Base-by-base conservation (phyloP, 2,113 vertebrate species). In the Nerophis ophidion region DNA sequence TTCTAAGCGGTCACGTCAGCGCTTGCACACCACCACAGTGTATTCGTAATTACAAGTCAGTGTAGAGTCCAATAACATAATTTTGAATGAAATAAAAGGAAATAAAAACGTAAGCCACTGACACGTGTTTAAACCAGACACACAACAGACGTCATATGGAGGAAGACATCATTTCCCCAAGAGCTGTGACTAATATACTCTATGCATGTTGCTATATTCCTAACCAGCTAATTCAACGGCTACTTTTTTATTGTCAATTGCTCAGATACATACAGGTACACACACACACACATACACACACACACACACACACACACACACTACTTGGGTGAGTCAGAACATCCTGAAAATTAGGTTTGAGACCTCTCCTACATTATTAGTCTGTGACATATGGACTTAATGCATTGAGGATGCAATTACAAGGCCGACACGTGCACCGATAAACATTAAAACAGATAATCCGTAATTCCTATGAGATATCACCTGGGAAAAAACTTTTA, bases 321-420 rank as follows among this genome's bases (percentile, higher is more conserved):
- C 40, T 44, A 44, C 0, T 55, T 8, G 17, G 55, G 60, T 81
- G 74, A 82, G 78, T 82, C 80, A 77, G 58, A 71, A 64, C 72
- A 2, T 26, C 46, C 33, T 55, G 66, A 11, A 71, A 80, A 81
- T 81, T 71, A 71, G 71, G 49, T 82, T 79, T 82, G 60, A 72
- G 68, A 75, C 64, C 48, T 55, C 48, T 57, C 50, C 55, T 67
- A 35, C 4, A 16, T 71, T 6, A 8, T 61, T 78, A 33, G 11
- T 40, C 48, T 34, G 51, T 81, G 76, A 80, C 63, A 50, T 74
- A 73, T 59, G 55, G 52, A 62, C 50, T 69, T 63, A 57, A 67
- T 70, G 47, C 51, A 72, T 55, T 52, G 49, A 72, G 60, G 63
- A 19, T 70, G 59, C 73, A 66, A 72, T 80, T 64, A 70, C 57